Evolutionary conservation across 2,113 vertebrate species (phyloP), one percentile per base, ranked within the genome.

Genomic region (Piprites chloris): DNA sequence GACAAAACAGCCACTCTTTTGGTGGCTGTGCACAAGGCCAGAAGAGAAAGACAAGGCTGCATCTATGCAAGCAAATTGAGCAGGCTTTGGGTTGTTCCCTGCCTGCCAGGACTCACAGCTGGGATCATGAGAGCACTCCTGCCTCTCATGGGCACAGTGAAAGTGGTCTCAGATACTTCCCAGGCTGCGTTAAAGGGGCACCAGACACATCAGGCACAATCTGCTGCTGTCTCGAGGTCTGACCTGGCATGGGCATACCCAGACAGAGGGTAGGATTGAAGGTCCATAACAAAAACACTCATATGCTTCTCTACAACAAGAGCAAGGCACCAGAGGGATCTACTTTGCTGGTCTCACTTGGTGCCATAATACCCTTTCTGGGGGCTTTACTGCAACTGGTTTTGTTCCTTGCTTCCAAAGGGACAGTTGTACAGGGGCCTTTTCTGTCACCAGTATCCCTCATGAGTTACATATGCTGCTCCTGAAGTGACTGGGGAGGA

Each of bases 371-470:
- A 67, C 1, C 8, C 28, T 33, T 73, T 76, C 11, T 27, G 44
- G 8, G 9, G 5, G 4, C 39, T 68, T 84, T 39, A 22, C 8
- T 66, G 46, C 41, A 62, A 14, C 11, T 9, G 18, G 2, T 58
- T 73, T 69, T 89, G 30, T 49, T 22, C 37, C 28, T 56, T 89
- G 22, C 5, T 12, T 78, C 33, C 49, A 56, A 56, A 55, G 15
- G 50, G 2, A 26, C 1, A 2, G 6, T 49, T 49, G 26, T 50
- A 32, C 0, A 0, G 17, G 15, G 30, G 4, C 23, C 79, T 79
- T 14, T 71, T 47, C 24, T 53, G 8, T 22, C 68, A 56, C 27
- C 24, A 77, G 16, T 21, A 61, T 33, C 12, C 35, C n/a, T 20
- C 17, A 8, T 1, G 16, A 52, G 44, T 24, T 47, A 24, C 22